Base-by-base conservation (phyloP, 2,797 vertebrate genomes). In the Benthosema pterotum region DNA sequence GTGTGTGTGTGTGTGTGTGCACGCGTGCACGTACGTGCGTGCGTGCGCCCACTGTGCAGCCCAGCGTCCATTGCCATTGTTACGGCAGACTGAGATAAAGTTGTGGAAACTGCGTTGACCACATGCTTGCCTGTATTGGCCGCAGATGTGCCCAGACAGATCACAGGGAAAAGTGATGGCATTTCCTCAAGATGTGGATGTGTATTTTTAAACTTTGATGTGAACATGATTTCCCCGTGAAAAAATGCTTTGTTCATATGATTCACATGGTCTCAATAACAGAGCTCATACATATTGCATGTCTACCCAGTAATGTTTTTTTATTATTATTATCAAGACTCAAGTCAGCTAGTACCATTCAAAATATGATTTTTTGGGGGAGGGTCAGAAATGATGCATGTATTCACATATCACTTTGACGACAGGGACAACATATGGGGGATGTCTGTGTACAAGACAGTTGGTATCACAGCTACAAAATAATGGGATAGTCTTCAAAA, bases 101-200 rank as follows among this genome's bases (percentile, higher is more conserved):
- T 71, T 88, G 18, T 28, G 54, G 42, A 57, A 14, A 57, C 17
- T 17, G 11, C 16, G 49, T 17, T 19, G 86, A 87, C 83, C 89
- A 91, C 87, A 88, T 89, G 87, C 81, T 78, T 14, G 71, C 78
- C 77, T 56, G 83, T 84, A 90, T 91, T 90, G 83, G 83, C 84
- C 83, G 77, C 88, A 91, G 89, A 90, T 91, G 89, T 90, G 82
- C 83, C 85, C 79, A 77, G 79, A 71, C 82, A 88, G 88, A 92
- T 93, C 87, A 91, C 91, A 91, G 80, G 84, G 86, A 89, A 93
- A 93, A 92, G 90, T 84, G 83, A 94, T 93, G 95, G 94, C 92
- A 94, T 96, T 95, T 96, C 94, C 95, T 95, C 91, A 90, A 88
- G 90, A 94, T 91, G 92, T 88, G 88, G 80, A 89, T 92, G 86